Conservation (phyloP, 1,140 invertebrate genomes). For the Caenorhabditis brenneri region DNA sequence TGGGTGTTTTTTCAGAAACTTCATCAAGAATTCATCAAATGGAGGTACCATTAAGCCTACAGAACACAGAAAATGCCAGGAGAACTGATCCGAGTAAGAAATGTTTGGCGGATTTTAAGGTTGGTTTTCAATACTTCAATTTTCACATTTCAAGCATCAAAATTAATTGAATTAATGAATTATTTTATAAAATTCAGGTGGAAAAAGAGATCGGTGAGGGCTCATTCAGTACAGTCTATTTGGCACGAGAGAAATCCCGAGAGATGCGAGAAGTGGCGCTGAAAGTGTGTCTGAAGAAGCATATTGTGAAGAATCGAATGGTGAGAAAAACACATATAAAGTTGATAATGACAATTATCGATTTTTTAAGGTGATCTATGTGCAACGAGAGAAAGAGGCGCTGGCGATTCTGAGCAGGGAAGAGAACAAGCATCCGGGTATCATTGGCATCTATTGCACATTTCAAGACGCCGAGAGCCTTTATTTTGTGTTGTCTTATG, state of each 20-base stretch:
- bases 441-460: conserved; percentile 90
- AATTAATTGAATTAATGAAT: too few relatives aligned
- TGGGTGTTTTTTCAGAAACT: not conserved
- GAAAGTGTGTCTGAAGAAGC: conserved; percentile 51
- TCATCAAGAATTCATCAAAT: not conserved
- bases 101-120: conserved; percentile 35
- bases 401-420: conserved; percentile 72
- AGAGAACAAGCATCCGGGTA: conserved; percentile 77
- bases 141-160: too few relatives aligned
- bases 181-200: conserved; percentile 25
- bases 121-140: too few relatives aligned
- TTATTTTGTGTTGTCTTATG: conserved; percentile 94
- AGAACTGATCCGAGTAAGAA: not conserved
- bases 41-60: not conserved
- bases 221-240: conserved; percentile 48
- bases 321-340: too few relatives aligned
- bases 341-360: not conserved
- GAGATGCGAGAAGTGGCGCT: conserved; percentile 15
- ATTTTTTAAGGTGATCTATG: conserved; percentile 44
- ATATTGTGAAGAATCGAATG: conserved; percentile 51
- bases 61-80: not conserved
- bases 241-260: not conserved
- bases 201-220: conserved; percentile 50
- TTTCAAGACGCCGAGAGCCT: conserved; percentile 91
- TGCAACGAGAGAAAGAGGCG: conserved; percentile 88